Conservation (phyloP, 2,113 vertebrate genomes). For the Boulengeromyrus knoepffleri region DNA sequence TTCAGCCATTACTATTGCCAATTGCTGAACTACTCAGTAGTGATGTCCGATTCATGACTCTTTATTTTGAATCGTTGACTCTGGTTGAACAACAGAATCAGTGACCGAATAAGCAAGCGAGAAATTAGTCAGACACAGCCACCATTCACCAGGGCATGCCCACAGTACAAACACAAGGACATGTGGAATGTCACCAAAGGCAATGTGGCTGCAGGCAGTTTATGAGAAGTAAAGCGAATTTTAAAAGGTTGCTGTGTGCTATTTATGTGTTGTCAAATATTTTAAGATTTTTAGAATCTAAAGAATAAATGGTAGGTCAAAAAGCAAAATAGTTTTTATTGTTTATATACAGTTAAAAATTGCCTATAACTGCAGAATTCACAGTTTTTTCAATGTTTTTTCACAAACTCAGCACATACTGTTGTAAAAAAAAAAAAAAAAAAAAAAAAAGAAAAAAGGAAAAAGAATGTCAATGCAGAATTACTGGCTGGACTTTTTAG, state of each 20-base stretch:
- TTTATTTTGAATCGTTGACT: neutral
- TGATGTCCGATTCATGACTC: neutral
- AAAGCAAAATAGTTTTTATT: conserved; percentile 3
- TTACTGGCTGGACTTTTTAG: neutral
- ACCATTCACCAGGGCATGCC: neutral
- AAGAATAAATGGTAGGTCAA: neutral
- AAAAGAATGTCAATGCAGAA: neutral
- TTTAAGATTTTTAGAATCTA: neutral
- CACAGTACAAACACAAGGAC: neutral
- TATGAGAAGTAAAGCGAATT: neutral
- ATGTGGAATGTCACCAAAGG: neutral
- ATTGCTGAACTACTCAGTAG: neutral
- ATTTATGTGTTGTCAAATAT: neutral
- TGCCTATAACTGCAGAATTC: neutral
- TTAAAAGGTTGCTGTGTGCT: neutral
- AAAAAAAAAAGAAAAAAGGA: too few species aligned
- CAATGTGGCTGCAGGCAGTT: neutral
- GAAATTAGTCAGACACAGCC: neutral
- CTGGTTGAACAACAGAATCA: neutral
- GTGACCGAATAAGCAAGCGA: neutral
- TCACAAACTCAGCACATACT: neutral
- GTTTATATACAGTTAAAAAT: conserved; percentile 4
- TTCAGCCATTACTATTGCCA: neutral
- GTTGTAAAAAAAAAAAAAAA: neutral
- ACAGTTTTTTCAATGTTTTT: neutral